Percentiles rank a stretch among this genome's conserved stretches.
Evolutionary conservation across 1,140 invertebrate species (phyloP).

Genomic region (Drosophila kanapiae): DNA sequence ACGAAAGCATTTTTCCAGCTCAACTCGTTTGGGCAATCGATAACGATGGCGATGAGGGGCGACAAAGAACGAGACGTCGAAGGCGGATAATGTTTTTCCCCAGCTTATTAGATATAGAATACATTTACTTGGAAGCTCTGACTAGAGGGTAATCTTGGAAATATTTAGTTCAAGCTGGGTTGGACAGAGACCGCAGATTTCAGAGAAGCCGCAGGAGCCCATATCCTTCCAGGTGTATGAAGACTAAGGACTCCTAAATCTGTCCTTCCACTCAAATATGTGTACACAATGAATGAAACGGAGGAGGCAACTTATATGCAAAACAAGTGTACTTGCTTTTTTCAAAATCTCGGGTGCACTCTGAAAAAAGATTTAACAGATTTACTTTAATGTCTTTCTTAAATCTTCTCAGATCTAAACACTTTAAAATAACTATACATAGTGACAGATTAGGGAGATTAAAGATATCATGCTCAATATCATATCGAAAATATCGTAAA

Average conservation of each 20-base stretch:
- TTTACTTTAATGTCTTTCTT: neutral
- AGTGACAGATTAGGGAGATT: too few relatives aligned
- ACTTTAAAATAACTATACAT: neutral
- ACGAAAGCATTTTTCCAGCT: conserved; percentile 59
- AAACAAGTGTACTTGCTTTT: conserved; percentile 18
- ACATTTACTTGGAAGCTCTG: neutral
- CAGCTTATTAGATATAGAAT: conserved; percentile 36
- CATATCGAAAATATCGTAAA: too few relatives aligned
- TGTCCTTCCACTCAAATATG: conserved; percentile 31
- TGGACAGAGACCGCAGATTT: conserved; percentile 31
- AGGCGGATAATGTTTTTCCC: conserved; percentile 1
- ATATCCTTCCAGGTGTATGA: conserved; percentile 36
- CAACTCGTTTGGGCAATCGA: conserved; percentile 46
- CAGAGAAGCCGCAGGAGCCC: conserved; percentile 21
- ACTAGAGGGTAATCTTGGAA: conserved; percentile 19
- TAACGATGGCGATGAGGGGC: conserved; percentile 13
- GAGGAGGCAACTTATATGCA: neutral
- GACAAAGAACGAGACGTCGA: conserved; percentile 31
- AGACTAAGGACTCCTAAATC: conserved; percentile 42
- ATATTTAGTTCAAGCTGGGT: conserved; percentile 41
- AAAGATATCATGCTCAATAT: too few relatives aligned
- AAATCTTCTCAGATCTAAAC: too few relatives aligned
- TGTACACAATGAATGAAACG: conserved; percentile 8
- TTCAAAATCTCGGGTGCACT: conserved; percentile 16
- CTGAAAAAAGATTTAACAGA: neutral